phyloP scores from a whole-genome alignment of 2,113 vertebrate species.

The Gyps fulvus region DNA sequence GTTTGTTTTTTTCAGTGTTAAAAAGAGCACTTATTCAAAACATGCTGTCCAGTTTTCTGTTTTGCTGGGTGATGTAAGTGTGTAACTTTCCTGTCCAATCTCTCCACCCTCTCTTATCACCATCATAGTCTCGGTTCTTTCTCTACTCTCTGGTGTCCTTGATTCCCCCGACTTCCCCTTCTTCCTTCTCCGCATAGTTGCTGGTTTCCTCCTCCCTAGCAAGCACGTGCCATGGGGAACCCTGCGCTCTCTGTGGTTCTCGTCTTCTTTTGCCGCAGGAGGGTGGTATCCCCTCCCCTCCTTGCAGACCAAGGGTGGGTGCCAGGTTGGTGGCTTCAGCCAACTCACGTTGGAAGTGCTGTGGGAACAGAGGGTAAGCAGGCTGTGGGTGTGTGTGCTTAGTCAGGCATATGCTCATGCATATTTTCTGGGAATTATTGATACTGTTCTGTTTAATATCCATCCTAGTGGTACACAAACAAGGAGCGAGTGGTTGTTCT shows the following conservation, averaged over 20 bases:
- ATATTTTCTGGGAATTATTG: constrained; percentile 37
- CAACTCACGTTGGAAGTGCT: not conserved
- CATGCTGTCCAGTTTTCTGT: not conserved
- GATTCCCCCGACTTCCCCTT: constrained; percentile 33
- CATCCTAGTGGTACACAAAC: constrained; percentile 17
- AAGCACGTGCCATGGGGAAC: not conserved
- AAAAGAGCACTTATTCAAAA: constrained; percentile 17
- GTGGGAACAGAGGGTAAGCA: not conserved
- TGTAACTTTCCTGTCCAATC: not conserved
- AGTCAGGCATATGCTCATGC: not conserved
- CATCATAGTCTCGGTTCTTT: not conserved
- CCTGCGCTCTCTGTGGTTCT: not conserved
- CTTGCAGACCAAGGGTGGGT: not conserved
- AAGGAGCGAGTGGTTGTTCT: not conserved
- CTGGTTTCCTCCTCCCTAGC: constrained; percentile 34
- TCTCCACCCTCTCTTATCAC: constrained; percentile 22
- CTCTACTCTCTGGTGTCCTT: constrained; percentile 32
- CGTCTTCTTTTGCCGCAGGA: not conserved
- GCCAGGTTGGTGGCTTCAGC: not conserved
- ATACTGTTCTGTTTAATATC: constrained; percentile 59
- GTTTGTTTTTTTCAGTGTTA: not conserved
- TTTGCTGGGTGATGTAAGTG: not conserved
- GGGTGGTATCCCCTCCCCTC: not conserved
- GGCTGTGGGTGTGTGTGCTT: not conserved
- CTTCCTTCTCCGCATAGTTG: not conserved